phyloP scores from a whole-genome alignment of 2,113 vertebrate species.

The Epinephelus moara region DNA sequence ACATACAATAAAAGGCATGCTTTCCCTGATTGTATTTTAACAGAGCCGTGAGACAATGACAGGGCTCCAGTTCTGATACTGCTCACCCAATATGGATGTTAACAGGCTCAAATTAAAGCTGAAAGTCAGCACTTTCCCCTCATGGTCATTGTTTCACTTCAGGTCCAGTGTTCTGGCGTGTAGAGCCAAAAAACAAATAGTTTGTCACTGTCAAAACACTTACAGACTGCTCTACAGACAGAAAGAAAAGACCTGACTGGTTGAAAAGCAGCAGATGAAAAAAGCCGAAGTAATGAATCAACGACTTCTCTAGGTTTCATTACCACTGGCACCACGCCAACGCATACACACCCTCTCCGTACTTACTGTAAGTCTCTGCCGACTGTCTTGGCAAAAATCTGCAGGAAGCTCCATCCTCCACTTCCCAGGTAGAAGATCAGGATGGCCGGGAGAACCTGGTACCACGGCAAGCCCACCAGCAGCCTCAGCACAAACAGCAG shows the following conservation, averaged over 20 bases:
- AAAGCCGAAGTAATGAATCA: too few species aligned
- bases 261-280: neutral
- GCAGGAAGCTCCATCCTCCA: conserved; percentile 91
- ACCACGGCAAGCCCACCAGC: conserved; percentile 90
- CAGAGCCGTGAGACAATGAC: neutral
- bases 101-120: neutral
- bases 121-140: neutral
- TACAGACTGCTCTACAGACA: neutral
- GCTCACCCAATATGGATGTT: neutral
- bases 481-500: conserved; percentile 90
- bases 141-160: neutral
- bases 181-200: conserved; percentile 1
- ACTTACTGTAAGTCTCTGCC: conserved; percentile 93
- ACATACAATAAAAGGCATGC: neutral
- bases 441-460: conserved; percentile 88
- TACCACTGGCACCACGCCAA: neutral
- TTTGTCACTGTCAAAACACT: neutral
- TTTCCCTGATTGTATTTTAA: neutral
- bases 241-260: neutral
- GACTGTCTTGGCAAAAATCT: conserved; percentile 90
- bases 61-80: neutral
- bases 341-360: neutral
- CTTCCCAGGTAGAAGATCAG: conserved; percentile 92
- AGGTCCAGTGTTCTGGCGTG: neutral
- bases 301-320: neutral